Evolutionary conservation across 2,797 vertebrate species (phyloP), one percentile per base, ranked within the genome.

Genomic region (Antrozous pallidus): DNA sequence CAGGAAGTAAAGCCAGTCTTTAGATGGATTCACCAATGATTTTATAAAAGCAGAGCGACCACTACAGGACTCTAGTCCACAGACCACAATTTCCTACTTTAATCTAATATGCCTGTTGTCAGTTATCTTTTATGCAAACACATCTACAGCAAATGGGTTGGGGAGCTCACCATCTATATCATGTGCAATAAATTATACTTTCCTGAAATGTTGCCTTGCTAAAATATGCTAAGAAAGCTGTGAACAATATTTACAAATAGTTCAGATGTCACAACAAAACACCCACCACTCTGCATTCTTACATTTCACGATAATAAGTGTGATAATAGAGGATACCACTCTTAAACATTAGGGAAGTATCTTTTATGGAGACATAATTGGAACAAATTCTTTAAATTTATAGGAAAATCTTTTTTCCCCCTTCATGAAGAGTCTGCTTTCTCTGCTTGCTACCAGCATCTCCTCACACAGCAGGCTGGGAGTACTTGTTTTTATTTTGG

Each of bases 201-300:
- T 97, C 81, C 98, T 98, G 95, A 97, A 98, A 97, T 93, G 95
- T 90, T 97, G 89, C 97, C 96, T 97, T 22, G 78, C 96, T 98
- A 97, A 98, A 98, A 97, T 98, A 98, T 96, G 97, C 97, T 98
- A 98, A 95, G 96, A 98, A 98, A 98, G 96, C 97, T 97, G 96
- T 97, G 97, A 98, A 96, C 93, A 98, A 97, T 98, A 98, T 98
- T 98, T 98, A 98, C 98, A 98, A 98, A 98, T 98, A 98, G 96
- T 98, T 98, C 97, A 97, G 97, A 96, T 98, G 98, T 98, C 98
- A 98, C 97, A 98, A 98, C 97, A 98, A 97, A 98, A 98, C 97
- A 98, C 98, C 97, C 97, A 98, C 98, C 77, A 88, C 96, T 97
- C 95, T 61, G 61, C 90, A 97, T 97, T 96, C 93, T 87, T 96